Conservation (phyloP, 2,113 vertebrate species). For the Murina feae region DNA sequence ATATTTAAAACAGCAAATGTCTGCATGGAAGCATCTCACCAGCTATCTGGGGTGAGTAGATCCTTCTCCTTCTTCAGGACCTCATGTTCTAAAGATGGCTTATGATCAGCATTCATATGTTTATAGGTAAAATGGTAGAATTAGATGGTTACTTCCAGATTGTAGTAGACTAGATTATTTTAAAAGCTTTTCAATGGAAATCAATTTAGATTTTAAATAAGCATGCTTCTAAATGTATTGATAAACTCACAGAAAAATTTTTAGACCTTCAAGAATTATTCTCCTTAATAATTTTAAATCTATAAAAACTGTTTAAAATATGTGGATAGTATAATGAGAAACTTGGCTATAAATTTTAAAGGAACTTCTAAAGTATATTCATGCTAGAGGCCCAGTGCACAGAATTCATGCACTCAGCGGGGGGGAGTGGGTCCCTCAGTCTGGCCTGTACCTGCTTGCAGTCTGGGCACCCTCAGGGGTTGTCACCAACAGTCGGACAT, state of each 20-base stretch:
- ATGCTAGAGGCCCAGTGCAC: too few relatives aligned
- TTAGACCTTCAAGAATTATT: not conserved
- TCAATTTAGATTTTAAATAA: not conserved
- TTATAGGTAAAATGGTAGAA: constrained; percentile 1
- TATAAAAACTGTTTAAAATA: not conserved
- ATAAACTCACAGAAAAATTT: not conserved
- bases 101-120: not conserved
- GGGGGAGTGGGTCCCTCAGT: too few relatives aligned
- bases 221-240: not conserved
- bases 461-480: too few relatives aligned
- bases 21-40: not conserved
- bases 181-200: not conserved
- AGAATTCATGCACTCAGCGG: too few relatives aligned
- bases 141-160: not conserved
- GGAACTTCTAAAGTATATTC: not conserved
- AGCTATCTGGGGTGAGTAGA: not conserved
- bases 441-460: too few relatives aligned
- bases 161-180: not conserved
- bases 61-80: not conserved
- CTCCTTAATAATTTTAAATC: not conserved
- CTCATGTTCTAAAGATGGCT: not conserved
- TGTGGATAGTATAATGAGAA: not conserved
- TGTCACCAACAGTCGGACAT: too few relatives aligned
- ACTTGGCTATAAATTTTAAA: not conserved
- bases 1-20: not conserved